These are phyloP conservation scores for Motacilla tschutschensis DNA, from an alignment of 2,113 vertebrate genomes.

Conservation along the genomic window DNA sequence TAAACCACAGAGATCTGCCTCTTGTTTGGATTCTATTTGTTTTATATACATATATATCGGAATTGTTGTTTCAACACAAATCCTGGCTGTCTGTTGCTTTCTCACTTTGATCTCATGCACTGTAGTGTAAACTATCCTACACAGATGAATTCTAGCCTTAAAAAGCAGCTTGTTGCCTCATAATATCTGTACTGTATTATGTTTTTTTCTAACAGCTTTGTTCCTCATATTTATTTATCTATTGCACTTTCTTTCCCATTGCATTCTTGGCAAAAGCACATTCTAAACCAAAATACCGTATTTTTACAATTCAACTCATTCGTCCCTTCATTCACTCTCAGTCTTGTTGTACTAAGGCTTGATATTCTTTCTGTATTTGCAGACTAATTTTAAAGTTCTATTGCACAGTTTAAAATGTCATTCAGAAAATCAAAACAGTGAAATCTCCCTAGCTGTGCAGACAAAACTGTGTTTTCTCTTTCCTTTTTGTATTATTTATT, in stretches of 20 bases:
- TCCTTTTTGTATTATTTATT: background rate
- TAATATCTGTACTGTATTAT: background rate
- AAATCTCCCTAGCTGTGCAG: background rate
- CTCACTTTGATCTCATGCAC: background rate
- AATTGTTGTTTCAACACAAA: background rate
- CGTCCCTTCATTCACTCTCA: background rate
- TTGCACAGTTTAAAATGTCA: background rate
- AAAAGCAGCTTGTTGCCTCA: constrained; percentile 3
- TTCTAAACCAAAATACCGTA: background rate
- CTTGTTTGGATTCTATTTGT: background rate
- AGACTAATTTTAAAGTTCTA: background rate
- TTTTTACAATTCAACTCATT: background rate
- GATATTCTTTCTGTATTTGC: background rate
- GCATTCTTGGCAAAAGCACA: background rate
- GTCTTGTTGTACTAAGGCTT: background rate
- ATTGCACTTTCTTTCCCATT: background rate
- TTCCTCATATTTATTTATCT: background rate
- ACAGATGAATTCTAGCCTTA: background rate
- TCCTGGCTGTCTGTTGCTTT: background rate
- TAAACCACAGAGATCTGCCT: background rate
- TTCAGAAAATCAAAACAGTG: background rate
- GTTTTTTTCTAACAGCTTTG: background rate
- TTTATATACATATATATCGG: background rate
- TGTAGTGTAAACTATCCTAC: background rate
- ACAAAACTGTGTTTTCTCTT: background rate